Evolutionary conservation across 2,797 vertebrate genomes (phyloP).

Genomic region (Micrastur ruficollis): DNA sequence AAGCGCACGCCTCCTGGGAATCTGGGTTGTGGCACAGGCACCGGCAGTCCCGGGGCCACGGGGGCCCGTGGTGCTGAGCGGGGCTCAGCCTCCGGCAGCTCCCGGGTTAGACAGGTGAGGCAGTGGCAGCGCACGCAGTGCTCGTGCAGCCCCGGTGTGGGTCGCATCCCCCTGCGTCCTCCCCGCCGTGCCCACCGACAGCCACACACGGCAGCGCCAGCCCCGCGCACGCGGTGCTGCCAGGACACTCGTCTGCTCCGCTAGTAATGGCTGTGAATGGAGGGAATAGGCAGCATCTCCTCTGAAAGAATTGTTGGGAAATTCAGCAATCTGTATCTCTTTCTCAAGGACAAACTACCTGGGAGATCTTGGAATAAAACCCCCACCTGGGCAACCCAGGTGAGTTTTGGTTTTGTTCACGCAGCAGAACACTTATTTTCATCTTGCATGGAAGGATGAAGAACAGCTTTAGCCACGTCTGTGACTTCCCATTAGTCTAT

Average conservation of each 20-base stretch:
- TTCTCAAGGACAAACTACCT: background rate
- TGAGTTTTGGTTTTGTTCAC: background rate
- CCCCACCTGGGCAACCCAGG: background rate
- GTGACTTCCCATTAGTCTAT: background rate
- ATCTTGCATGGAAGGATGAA: too few relatives aligned
- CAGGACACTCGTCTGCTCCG: rapidly evolving
- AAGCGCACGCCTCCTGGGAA: rapidly evolving
- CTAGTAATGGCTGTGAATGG: too few relatives aligned
- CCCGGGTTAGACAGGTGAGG: background rate
- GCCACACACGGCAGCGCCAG: background rate
- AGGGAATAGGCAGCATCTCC: background rate
- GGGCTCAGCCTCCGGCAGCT: background rate
- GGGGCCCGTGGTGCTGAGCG: background rate
- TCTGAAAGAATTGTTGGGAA: background rate
- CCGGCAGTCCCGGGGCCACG: rapidly evolving
- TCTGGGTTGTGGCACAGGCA: rapidly evolving
- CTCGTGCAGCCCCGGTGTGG: rapidly evolving
- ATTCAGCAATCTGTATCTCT: background rate
- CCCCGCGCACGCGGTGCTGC: rapidly evolving
- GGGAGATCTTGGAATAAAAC: background rate
- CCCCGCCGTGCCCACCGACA: background rate
- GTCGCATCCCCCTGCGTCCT: background rate
- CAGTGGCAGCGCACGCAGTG: background rate
- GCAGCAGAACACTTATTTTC: background rate
- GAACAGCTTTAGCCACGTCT: background rate